Evolutionary conservation across 2,888 invertebrate genomes (phyloP).

Genomic region (Caenorhabditis sulstoni): DNA sequence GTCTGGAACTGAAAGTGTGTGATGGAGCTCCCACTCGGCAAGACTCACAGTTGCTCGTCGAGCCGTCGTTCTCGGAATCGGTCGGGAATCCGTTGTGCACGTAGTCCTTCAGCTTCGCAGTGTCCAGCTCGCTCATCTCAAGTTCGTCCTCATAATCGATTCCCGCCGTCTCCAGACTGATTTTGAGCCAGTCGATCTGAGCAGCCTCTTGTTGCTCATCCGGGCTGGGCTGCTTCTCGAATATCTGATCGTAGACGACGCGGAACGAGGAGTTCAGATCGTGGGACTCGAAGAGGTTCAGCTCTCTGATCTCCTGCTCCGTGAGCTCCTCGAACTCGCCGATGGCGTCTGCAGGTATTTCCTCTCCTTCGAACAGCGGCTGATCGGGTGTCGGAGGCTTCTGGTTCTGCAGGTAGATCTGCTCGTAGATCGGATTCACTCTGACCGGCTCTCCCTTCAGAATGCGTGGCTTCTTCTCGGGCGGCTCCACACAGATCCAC

Average conservation of each 20-base stretch:
- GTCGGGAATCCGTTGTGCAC: conserved; percentile 30
- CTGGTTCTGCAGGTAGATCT: conserved; percentile 41
- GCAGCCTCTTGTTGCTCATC: conserved; percentile 62
- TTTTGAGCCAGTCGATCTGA: conserved; percentile 71
- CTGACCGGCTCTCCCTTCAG: conserved; percentile 57
- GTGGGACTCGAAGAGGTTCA: conserved; percentile 67
- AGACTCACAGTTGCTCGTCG: conserved; percentile 23
- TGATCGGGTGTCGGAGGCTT: not conserved
- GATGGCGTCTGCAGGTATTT: no score
- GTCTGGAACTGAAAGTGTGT: conserved; percentile 7
- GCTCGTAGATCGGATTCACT: conserved; percentile 63
- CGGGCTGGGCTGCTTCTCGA: conserved; percentile 48
- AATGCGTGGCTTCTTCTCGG: conserved; percentile 58
- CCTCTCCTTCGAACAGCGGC: not conserved
- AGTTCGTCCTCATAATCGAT: conserved; percentile 65
- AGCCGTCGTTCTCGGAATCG: conserved; percentile 25
- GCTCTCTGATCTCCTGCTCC: conserved; percentile 58
- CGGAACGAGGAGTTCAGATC: conserved; percentile 69
- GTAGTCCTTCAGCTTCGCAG: conserved; percentile 58
- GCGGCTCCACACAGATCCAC: conserved; percentile 64
- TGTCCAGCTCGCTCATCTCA: conserved; percentile 63
- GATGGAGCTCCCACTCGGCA: not conserved
- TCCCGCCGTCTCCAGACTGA: conserved; percentile 69
- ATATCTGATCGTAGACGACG: conserved; percentile 69
- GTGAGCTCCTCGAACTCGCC: no score